These are phyloP conservation scores for Sthenelais limicola DNA, from an alignment of 2,888 invertebrate genomes.

Conservation along the genomic window DNA sequence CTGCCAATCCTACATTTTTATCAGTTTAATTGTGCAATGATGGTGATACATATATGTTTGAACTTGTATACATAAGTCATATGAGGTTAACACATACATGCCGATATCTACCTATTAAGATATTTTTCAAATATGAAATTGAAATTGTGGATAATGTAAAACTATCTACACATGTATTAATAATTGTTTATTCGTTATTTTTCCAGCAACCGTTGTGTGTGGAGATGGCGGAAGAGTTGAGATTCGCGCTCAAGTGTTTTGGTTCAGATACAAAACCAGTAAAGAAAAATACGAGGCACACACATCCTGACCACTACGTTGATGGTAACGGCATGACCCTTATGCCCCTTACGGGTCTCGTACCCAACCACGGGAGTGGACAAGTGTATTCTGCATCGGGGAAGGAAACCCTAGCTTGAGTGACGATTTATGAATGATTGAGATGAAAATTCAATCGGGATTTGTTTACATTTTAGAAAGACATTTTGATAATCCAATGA, in stretches of 20 bases:
- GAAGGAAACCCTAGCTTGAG: conserved; percentile 27
- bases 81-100: too few species aligned
- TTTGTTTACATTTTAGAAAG: too few species aligned
- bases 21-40: too few species aligned
- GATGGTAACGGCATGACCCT: conserved; percentile 41
- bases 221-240: conserved; percentile 93
- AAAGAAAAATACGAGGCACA: conserved; percentile 34
- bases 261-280: conserved; percentile 88
- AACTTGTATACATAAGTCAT: too few species aligned
- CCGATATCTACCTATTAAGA: too few species aligned
- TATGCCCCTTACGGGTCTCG: conserved; percentile 41
- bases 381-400: conserved; percentile 14
- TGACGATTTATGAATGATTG: too few species aligned
- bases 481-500: too few species aligned
- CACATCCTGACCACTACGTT: conserved; percentile 33
- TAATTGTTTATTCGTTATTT: conserved; percentile 10
- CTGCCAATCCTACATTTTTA: too few species aligned
- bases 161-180: not conserved
- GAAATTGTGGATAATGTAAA: too few species aligned
- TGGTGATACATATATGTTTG: too few species aligned
- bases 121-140: too few species aligned
- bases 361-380: conserved; percentile 24
- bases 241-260: conserved; percentile 90
- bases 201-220: conserved; percentile 88
- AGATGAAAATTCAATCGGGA: too few species aligned